Base-by-base conservation (phyloP, 23 tunicate genomes). In the Corella eumyota region DNA sequence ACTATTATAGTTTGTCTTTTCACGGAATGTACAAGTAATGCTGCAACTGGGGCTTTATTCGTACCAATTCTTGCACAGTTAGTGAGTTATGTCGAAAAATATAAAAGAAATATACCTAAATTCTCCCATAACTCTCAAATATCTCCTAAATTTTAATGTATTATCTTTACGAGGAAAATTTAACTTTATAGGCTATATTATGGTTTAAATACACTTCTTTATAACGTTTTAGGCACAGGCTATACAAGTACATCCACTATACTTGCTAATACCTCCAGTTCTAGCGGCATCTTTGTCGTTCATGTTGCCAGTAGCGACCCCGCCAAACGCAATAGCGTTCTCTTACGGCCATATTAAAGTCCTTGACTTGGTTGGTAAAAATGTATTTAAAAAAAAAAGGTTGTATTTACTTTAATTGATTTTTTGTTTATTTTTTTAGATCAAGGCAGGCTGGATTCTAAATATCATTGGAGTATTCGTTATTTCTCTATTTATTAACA, bases 221-320 rank as follows among this genome's bases (percentile, higher is more conserved):
- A n/a, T n/a, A n/a, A n/a, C 27, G n/a, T 57, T 45, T 19, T 54
- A 85, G 95, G 83, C 95, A 0, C 55, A 69, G 58, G 69, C 60
- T 2, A 23, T 85, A 17, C 64, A 70, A 38, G 67, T 85, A 25
- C 84, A 85, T 55, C 95, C 95, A 11, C 64, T 85, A 4, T 77
- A 85, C 51, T 31, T 85, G 56, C 26, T 85, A 68, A 11, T 76
- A 6, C 85, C 95, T 24, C 85, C 95, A 22, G 64, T 85, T 2
- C 17, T 85, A 4, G 95, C 85, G 0, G 45, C 85, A 13, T 76
- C 85, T 11, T 37, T 85, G 45, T 85, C 95, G 2, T 85, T 85
- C 56, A 85, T 85, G 95, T 63, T 86, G 48, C 95, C 95, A n/a
- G 95, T 78, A 2, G 86, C 95, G 25, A 78, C 95, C 0, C 95